These are phyloP conservation scores for Camponotus floridanus DNA, from an alignment of 1,140 invertebrate genomes.

Conservation along the genomic window DNA sequence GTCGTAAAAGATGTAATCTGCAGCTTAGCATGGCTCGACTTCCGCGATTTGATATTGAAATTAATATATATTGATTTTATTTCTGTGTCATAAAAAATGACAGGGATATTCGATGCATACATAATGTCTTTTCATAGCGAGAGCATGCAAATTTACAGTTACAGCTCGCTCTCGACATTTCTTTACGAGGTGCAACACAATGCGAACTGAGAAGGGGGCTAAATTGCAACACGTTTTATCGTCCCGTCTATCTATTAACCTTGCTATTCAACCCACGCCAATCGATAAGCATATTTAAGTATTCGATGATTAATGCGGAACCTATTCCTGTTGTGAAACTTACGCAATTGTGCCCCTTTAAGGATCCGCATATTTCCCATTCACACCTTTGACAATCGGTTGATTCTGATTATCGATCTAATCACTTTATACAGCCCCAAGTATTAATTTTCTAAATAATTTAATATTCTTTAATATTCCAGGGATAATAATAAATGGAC, in stretches of 20 bases:
- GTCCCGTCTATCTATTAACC: constrained; percentile 58
- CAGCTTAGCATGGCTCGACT: constrained; percentile 1
- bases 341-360: constrained; percentile 28
- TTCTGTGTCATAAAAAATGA: not conserved
- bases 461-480: too few relatives aligned
- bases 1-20: constrained; percentile 65
- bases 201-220: constrained; percentile 27
- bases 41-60: constrained; percentile 47
- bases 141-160: constrained; percentile 51
- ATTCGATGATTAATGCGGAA: constrained; percentile 41
- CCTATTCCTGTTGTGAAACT: constrained; percentile 26
- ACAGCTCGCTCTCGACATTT: constrained; percentile 35
- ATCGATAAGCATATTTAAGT: constrained; percentile 56
- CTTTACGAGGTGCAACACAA: constrained; percentile 57
- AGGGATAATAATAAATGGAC: not conserved
- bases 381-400: constrained; percentile 27
- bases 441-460: not conserved
- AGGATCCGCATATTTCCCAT: constrained; percentile 47
- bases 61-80: not conserved
- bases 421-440: not conserved
- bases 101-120: not conserved
- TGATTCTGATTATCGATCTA: constrained; percentile 1
- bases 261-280: constrained; percentile 57
- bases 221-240: constrained; percentile 63
- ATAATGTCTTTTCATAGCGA: constrained; percentile 9